Percentiles rank a stretch among this genome's conserved stretches.
These are phyloP conservation scores for Trachelus stipa DNA, from an alignment of 2,888 invertebrate genomes.

Conservation along the genomic window DNA sequence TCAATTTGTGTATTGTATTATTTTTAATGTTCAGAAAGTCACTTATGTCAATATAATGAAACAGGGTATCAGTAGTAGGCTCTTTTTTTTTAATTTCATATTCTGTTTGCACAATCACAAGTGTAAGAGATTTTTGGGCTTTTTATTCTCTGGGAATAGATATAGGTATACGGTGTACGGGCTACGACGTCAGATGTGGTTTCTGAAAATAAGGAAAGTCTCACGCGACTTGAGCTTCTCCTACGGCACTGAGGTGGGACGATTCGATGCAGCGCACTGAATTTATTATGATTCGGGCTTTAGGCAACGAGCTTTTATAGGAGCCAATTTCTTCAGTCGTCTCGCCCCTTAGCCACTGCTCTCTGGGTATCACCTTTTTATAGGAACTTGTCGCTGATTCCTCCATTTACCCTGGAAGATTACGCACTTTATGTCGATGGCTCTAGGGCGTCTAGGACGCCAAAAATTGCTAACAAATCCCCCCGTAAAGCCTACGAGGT, in stretches of 20 bases:
- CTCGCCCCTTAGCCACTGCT: not conserved
- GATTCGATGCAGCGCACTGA: constrained; percentile 20
- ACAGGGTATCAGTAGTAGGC: no score
- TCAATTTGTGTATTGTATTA: no score
- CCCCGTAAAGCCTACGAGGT: not conserved
- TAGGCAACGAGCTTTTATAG: constrained; percentile 24
- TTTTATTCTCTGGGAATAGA: no score
- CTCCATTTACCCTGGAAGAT: constrained; percentile 22
- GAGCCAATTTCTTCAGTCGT: constrained; percentile 18
- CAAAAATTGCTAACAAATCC: constrained; percentile 24
- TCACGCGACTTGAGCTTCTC: not conserved
- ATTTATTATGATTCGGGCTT: constrained; percentile 25
- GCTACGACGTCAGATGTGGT: no score
- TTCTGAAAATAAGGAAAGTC: not conserved
- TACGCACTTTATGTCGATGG: constrained; percentile 23
- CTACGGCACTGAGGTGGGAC: constrained; percentile 2
- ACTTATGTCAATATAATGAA: no score
- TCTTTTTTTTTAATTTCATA: no score
- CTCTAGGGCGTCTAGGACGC: constrained; percentile 11
- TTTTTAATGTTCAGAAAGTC: no score
- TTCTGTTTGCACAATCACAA: no score
- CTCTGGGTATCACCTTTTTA: constrained; percentile 23
- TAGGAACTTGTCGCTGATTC: constrained; percentile 22
- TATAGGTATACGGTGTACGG: no score
- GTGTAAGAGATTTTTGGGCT: no score